These are phyloP conservation scores for Oryzias woworae DNA, from an alignment of 2,113 vertebrate genomes.

Conservation along the genomic window DNA sequence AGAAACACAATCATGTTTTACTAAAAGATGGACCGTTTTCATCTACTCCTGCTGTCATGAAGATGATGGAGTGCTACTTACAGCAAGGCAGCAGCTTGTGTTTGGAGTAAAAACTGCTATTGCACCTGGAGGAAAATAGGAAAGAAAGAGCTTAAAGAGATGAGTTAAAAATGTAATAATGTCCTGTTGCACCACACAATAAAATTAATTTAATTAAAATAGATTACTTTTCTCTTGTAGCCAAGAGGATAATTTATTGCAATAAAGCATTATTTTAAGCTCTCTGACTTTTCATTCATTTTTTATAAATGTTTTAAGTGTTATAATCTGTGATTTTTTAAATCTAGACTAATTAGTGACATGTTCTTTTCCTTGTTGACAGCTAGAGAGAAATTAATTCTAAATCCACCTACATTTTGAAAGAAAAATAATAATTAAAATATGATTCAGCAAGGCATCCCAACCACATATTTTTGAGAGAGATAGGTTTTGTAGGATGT, in stretches of 20 bases:
- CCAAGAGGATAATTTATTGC: not conserved
- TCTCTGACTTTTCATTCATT: not conserved
- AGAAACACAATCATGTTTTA: no score
- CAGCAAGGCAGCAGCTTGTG: no score
- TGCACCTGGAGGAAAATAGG: no score
- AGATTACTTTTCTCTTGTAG: not conserved
- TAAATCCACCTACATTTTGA: not conserved
- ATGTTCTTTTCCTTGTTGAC: not conserved
- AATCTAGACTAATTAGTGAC: not conserved
- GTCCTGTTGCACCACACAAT: not conserved
- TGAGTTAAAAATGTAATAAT: slow-evolving; percentile 17
- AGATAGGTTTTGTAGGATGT: no score
- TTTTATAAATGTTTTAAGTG: not conserved
- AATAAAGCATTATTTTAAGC: not conserved
- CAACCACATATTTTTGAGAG: no score
- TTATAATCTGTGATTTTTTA: not conserved
- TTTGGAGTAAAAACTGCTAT: no score
- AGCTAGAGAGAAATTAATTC: not conserved
- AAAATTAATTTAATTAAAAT: not conserved
- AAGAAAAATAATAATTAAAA: not conserved
- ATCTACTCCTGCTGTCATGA: no score
- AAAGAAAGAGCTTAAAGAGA: slow-evolving; percentile 2
- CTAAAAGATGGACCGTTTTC: no score
- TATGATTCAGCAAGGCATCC: no score
- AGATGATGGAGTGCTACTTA: no score